Conservation (phyloP, 1,140 invertebrate species). For the Brachionus rubens region DNA sequence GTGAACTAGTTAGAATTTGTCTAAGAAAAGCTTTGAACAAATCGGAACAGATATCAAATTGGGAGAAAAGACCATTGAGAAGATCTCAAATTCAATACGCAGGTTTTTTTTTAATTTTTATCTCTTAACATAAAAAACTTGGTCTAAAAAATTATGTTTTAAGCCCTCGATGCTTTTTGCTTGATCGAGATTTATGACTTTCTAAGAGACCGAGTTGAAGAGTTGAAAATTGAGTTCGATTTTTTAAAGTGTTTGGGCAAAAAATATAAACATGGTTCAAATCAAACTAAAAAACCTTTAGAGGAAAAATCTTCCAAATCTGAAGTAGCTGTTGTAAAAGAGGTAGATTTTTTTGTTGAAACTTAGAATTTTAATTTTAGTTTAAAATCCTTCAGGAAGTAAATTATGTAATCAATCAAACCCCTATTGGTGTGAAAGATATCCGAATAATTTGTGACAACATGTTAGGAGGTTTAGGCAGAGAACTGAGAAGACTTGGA, state of each 20-base stretch:
- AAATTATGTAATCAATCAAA: constrained; percentile 16
- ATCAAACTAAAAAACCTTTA: too few species aligned
- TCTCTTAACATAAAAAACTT: too few species aligned
- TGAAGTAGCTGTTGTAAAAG: too few species aligned
- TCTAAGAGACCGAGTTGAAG: constrained; percentile 48
- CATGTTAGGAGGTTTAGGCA: constrained; percentile 63
- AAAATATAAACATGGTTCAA: constrained; percentile 51
- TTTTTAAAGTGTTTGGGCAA: constrained; percentile 50
- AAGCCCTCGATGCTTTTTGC: constrained; percentile 75
- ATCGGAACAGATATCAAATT: constrained; percentile 79
- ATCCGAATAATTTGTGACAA: constrained; percentile 59
- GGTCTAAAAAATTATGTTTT: constrained; percentile 49
- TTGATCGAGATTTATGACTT: constrained; percentile 71
- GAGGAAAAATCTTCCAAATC: too few species aligned
- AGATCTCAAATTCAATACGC: constrained; percentile 74
- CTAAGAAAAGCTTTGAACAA: constrained; percentile 73
- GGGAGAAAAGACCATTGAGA: constrained; percentile 75
- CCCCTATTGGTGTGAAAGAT: constrained; percentile 49
- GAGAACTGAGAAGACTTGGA: constrained; percentile 67
- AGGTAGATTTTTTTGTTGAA: neutral
- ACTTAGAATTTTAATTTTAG: neutral
- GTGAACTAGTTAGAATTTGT: constrained; percentile 70
- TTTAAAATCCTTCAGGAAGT: neutral
- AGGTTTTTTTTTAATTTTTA: too few species aligned
- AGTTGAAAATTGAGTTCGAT: constrained; percentile 49